Base-by-base conservation (phyloP, 1,140 invertebrate genomes). In the Plodia interpunctella region DNA sequence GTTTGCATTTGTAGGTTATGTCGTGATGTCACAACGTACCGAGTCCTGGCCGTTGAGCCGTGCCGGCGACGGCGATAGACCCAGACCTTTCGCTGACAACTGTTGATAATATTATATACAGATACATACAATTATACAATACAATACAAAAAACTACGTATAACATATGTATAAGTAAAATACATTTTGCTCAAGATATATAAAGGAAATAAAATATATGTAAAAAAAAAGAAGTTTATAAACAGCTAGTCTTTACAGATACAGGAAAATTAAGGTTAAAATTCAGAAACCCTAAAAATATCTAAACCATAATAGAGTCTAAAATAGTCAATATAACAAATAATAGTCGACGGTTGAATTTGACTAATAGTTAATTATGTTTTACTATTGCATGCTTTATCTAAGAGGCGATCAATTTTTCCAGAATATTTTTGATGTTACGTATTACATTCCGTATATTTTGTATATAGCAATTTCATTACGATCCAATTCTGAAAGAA, bases 11-110 rank as follows among this genome's bases (percentile, higher is more conserved):
- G 6, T 44, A 15, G n/a, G 38, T 15, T 5, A 10, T n/a, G 38
- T n/a, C 13, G 10, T 44, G 38, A 15, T 44, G 70, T 61, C 72
- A 66, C 64, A 61, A 87, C 84, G 72, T 87, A 87, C 84, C 84
- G 80, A 69, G 53, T 76, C 32, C 44, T 65, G 61, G 20, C 66
- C 59, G 63, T 66, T 62, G 15, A 73, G 80, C 57, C 80, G 72
- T 62, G 72, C 68, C 63, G 74, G 72, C 60, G 78, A 78, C 61
- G 84, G 82, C 57, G 82, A 77, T 65, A 82, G 62, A 66, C 76
- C 70, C 80, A 87, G 76, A 74, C 84, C 82, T 75, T 87, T 87
- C 66, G 80, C 72, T 65, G 82, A 70, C 68, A 74, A 74, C 84
- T 87, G 82, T 66, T 62, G 70, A 62, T 65, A 67, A 75, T 66